These are phyloP conservation scores for Sorex araneus DNA, from an alignment of 2,113 vertebrate species.

Conservation along the genomic window DNA sequence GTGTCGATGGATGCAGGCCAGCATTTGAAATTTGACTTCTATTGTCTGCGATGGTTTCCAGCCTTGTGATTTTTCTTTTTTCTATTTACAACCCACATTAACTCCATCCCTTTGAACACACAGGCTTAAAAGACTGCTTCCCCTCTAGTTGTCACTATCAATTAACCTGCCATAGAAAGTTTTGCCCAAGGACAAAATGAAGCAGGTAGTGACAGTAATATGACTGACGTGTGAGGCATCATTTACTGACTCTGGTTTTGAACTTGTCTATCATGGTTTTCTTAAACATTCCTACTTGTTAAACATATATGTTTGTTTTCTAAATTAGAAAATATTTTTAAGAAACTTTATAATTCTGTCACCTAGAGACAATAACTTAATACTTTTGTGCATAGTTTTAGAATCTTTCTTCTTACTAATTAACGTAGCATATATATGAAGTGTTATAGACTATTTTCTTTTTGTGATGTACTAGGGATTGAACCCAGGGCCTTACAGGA, in stretches of 20 bases:
- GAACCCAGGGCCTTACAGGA: too few species aligned
- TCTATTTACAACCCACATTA: not conserved
- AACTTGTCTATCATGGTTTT: not conserved
- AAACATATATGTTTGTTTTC: slow-evolving; percentile 19
- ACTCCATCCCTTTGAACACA: not conserved
- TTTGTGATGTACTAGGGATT: not conserved
- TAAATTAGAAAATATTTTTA: not conserved
- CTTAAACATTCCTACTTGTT: not conserved
- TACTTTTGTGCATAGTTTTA: not conserved
- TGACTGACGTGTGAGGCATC: not conserved
- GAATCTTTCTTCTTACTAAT: not conserved
- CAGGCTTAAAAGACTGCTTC: slow-evolving; percentile 44
- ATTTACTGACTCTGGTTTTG: slow-evolving; percentile 16
- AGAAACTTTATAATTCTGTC: not conserved
- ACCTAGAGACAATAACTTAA: not conserved
- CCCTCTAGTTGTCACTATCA: slow-evolving; percentile 50
- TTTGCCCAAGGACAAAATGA: not conserved
- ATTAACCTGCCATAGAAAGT: slow-evolving; percentile 44
- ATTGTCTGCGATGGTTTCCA: not conserved
- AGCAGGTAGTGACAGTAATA: not conserved
- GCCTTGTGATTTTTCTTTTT: slow-evolving; percentile 43
- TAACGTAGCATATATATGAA: not conserved
- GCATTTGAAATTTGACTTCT: slow-evolving; percentile 17
- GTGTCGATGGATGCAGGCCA: not conserved
- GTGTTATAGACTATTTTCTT: slow-evolving; percentile 53